Percentiles rank a stretch among this genome's conserved stretches.
These are phyloP conservation scores for Pogoniulus pusillus DNA, from an alignment of 2,797 vertebrate genomes.

Conservation along the genomic window DNA sequence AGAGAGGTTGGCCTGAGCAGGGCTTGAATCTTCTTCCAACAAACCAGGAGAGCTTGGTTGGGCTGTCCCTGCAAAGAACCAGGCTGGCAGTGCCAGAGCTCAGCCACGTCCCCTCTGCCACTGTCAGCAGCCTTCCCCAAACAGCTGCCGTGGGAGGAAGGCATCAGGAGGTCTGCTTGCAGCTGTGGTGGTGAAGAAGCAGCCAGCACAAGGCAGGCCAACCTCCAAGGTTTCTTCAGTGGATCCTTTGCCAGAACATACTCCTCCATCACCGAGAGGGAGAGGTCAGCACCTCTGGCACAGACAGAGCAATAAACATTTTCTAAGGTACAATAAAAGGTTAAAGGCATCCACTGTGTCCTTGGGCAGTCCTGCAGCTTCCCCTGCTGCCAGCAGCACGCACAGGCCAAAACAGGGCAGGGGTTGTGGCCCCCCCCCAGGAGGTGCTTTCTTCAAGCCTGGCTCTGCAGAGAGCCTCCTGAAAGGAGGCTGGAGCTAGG, in stretches of 20 bases:
- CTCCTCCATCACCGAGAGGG: slow-evolving; percentile 66
- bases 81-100: slow-evolving; percentile 20
- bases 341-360: slow-evolving; percentile 68
- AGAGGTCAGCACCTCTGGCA: slow-evolving; percentile 75
- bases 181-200: not conserved
- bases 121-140: not conserved
- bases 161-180: not conserved
- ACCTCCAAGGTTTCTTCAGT: slow-evolving; percentile 55
- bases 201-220: slow-evolving; percentile 52
- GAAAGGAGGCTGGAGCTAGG: no score
- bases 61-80: slow-evolving; percentile 17
- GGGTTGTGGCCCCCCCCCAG: not conserved
- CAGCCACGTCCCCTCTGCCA: slow-evolving; percentile 10
- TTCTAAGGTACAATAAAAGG: slow-evolving; percentile 80
- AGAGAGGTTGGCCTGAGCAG: not conserved
- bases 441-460: not conserved
- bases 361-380: not conserved
- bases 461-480: no score
- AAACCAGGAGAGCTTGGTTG: not conserved
- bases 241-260: slow-evolving; percentile 72
- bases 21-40: not conserved
- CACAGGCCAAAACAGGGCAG: not conserved
- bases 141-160: not conserved
- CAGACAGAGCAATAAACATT: slow-evolving; percentile 83
- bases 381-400: not conserved